phyloP scores from a whole-genome alignment of 2,113 vertebrate genomes.

The Gorilla gorilla region DNA sequence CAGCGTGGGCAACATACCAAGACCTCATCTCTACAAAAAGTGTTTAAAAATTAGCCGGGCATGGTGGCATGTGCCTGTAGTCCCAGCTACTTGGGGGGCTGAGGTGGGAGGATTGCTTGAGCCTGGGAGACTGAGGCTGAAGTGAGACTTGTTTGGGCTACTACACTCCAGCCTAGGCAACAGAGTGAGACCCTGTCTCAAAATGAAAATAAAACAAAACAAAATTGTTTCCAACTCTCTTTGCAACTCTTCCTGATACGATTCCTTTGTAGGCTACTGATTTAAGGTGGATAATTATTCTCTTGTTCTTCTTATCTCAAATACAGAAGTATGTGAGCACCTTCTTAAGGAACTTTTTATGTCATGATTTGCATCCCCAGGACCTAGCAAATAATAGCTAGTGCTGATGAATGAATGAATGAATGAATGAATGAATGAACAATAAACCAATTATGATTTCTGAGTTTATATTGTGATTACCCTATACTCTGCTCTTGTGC shows the following conservation, averaged over 20 bases:
- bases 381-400: background rate
- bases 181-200: too few species aligned
- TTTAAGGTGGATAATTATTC: background rate
- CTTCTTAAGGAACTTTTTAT: background rate
- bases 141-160: too few species aligned
- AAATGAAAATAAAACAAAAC: too few species aligned
- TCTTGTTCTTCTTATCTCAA: background rate
- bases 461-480: background rate
- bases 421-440: background rate
- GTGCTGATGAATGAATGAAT: background rate
- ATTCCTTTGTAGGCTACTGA: background rate
- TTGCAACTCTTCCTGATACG: background rate
- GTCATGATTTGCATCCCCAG: background rate
- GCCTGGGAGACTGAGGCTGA: too few species aligned
- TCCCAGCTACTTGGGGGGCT: too few species aligned
- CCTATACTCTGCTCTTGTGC: background rate
- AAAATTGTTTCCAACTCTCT: background rate
- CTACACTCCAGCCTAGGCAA: too few species aligned
- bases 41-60: too few species aligned
- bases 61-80: too few species aligned
- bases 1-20: too few species aligned
- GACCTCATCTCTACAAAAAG: too few species aligned
- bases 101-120: too few species aligned
- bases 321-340: background rate
- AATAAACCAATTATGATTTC: background rate